These are phyloP conservation scores for Lampris incognitus DNA, from an alignment of 2,113 vertebrate species.

Conservation along the genomic window DNA sequence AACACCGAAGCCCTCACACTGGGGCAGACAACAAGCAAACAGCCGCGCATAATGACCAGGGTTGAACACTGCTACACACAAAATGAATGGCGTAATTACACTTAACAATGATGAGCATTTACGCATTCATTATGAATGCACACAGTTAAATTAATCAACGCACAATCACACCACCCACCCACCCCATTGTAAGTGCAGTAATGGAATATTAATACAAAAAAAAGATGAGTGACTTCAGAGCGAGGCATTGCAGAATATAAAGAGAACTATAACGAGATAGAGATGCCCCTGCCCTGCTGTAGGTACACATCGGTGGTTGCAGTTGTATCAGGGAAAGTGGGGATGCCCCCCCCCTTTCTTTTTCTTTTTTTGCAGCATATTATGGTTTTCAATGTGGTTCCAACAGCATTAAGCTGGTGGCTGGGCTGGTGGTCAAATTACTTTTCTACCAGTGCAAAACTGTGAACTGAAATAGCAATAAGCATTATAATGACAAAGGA, in stretches of 20 bases:
- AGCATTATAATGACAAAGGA: background rate
- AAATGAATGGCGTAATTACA: conserved; percentile 67
- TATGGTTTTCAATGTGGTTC: background rate
- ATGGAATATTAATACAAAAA: conserved; percentile 33
- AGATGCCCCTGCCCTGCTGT: conserved; percentile 13
- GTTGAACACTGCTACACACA: conserved; percentile 55
- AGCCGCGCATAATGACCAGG: conserved; percentile 45
- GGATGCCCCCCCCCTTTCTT: background rate
- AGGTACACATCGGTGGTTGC: background rate
- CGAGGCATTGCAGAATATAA: conserved; percentile 33
- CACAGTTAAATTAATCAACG: conserved; percentile 61
- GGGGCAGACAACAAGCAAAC: conserved; percentile 30
- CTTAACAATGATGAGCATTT: conserved; percentile 56
- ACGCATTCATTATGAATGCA: conserved; percentile 58
- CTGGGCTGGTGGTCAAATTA: conserved; percentile 13
- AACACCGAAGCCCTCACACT: background rate
- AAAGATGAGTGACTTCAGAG: conserved; percentile 31
- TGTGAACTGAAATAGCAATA: conserved; percentile 30
- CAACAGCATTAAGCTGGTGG: conserved; percentile 16
- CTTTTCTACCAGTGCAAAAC: conserved; percentile 45
- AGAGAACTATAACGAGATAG: conserved; percentile 2
- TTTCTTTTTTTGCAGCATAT: too few species aligned
- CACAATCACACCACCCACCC: conserved; percentile 51
- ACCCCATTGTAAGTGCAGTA: conserved; percentile 25
- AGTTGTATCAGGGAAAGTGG: background rate